Base-by-base conservation (phyloP, 2,113 vertebrate genomes). In the Callocephalon fimbriatum region DNA sequence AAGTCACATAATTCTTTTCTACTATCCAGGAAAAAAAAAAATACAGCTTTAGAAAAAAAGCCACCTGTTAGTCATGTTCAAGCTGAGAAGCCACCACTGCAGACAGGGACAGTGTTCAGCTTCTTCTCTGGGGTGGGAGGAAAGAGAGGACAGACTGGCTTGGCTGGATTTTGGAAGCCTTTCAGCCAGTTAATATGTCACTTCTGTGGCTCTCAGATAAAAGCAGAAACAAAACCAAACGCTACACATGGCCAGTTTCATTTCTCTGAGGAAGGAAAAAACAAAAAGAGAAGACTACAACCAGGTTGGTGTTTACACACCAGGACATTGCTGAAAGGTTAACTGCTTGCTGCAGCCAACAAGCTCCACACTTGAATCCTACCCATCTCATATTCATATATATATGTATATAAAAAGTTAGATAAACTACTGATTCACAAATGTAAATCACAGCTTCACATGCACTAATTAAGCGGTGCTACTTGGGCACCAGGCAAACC, bases 401-500 rank as follows among this genome's bases (percentile, higher is more conserved):
- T 13, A 15, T 76, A 74, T 12, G 21, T 6, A 3, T 17, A 21
- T 15, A 13, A 14, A 44, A 53, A 32, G 14, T 38, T 29, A 59
- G 29, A 29, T 74, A 48, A 83, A 58, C 37, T 25, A 31, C 20
- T 1, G 13, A 35, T 83, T 61, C 72, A 37, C 62, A 13, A 40
- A 58, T 2, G 48, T 8, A 66, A 61, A 79, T 27, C 61, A 8
- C n/a, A 42, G 65, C 61, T 63, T 19, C 3, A 4, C 61, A 5
- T 0, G 1, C 7, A 2, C 22, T 53, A 38, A 83, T 74, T 22
- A 70, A 47, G 66, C 53, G 0, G 71, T 5, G 7, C 56, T 10
- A 4, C 80, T 68, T 9, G 48, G 54, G 79, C 14, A 9, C 71
- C 11, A 53, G 88, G 73, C 71, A 10, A 75, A 48, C 40, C 85